A percentile compares a stretch with the other conserved stretches of the same genome.
These are phyloP conservation scores for Papilio aristodemus DNA, from an alignment of 1,140 invertebrate species.

Conservation along the genomic window DNA sequence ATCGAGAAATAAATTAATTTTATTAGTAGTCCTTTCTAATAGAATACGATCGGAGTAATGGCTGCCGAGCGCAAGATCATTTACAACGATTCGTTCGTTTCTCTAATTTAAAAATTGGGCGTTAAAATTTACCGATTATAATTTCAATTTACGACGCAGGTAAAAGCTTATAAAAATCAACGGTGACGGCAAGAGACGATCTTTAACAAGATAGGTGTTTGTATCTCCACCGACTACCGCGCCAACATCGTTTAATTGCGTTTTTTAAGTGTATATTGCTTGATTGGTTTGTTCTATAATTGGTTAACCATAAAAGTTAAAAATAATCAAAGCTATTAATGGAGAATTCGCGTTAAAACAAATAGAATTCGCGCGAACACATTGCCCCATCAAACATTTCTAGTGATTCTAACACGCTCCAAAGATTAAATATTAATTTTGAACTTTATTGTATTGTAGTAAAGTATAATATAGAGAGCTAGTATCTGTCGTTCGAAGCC, in stretches of 20 bases:
- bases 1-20: slow-evolving; percentile 80
- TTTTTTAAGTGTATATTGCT: slow-evolving; percentile 36
- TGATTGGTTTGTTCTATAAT: slow-evolving; percentile 18
- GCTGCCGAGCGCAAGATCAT: slow-evolving; percentile 52
- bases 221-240: slow-evolving; percentile 45
- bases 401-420: slow-evolving; percentile 64
- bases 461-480: slow-evolving; percentile 44
- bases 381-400: slow-evolving; percentile 72
- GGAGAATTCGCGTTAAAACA: slow-evolving; percentile 67
- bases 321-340: slow-evolving; percentile 53
- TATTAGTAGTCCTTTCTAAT: slow-evolving; percentile 77
- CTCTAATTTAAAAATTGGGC: slow-evolving; percentile 75
- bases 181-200: slow-evolving; percentile 52
- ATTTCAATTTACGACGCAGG: slow-evolving; percentile 73
- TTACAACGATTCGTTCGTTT: slow-evolving; percentile 60
- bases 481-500: slow-evolving; percentile 47
- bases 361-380: slow-evolving; percentile 71
- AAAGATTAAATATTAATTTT: slow-evolving; percentile 37
- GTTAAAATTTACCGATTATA: slow-evolving; percentile 74
- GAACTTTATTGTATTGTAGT: slow-evolving; percentile 41
- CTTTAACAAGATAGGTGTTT: slow-evolving; percentile 62
- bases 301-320: slow-evolving; percentile 27
- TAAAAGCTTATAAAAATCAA: slow-evolving; percentile 61
- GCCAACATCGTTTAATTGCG: slow-evolving; percentile 43
- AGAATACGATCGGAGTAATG: slow-evolving; percentile 64